phyloP scores from a whole-genome alignment of 2,113 vertebrate species.

The Gallinago jamesoni region DNA sequence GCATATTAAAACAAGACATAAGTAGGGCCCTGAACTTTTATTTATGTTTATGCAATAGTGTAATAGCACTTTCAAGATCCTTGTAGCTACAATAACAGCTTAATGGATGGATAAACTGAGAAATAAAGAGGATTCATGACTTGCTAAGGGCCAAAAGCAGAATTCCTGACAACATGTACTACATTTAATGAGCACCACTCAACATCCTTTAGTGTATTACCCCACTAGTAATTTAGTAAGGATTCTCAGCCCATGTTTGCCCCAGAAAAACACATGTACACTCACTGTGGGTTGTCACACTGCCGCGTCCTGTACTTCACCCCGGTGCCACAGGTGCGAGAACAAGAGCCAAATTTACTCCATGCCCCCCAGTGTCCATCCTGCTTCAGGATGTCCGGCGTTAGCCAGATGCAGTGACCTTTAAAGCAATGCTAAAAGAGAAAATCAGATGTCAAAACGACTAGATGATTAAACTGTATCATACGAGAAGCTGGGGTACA shows the following conservation, averaged over 20 bases:
- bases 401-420: slow-evolving; percentile 96
- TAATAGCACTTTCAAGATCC: neutral
- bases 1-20: neutral
- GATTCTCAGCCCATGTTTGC: neutral
- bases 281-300: slow-evolving; percentile 94
- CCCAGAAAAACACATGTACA: neutral
- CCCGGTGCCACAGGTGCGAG: slow-evolving; percentile 90
- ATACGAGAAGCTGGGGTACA: neutral
- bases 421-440: slow-evolving; percentile 93
- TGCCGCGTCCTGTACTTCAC: slow-evolving; percentile 90
- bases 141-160: neutral
- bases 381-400: slow-evolving; percentile 92
- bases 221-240: neutral
- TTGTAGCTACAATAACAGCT: neutral
- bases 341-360: slow-evolving; percentile 95
- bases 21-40: neutral
- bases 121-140: neutral
- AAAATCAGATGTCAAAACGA: neutral
- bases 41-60: neutral
- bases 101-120: neutral
- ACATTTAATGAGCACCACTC: neutral
- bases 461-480: neutral
- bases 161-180: neutral
- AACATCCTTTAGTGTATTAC: neutral
- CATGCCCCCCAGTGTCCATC: slow-evolving; percentile 96